phyloP scores from a whole-genome alignment of 2,797 vertebrate genomes.

The Sebastes miniatus region DNA sequence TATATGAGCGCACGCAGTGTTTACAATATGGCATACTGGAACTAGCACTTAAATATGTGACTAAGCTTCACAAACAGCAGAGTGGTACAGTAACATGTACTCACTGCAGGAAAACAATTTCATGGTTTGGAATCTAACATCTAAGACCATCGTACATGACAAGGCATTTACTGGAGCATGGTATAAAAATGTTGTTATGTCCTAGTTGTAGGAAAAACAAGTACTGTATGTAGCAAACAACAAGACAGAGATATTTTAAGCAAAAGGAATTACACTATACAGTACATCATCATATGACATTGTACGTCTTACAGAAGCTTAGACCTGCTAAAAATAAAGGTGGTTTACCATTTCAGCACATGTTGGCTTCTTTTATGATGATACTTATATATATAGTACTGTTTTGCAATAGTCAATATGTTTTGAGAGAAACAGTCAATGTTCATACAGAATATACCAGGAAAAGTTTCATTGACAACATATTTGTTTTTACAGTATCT shows the following conservation, averaged over 20 bases:
- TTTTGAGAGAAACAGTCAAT: background rate
- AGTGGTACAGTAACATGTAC: background rate
- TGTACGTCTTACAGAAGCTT: background rate
- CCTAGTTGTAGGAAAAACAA: background rate
- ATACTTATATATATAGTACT: background rate
- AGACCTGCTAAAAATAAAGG: background rate
- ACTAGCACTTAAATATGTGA: background rate
- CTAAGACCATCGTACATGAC: background rate
- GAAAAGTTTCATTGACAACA: background rate
- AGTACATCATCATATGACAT: background rate
- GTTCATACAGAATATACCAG: background rate
- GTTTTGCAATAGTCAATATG: background rate
- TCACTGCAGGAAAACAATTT: background rate
- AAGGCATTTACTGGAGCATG: background rate
- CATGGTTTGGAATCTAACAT: background rate
- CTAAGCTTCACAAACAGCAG: background rate
- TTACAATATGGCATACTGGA: background rate
- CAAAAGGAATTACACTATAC: background rate
- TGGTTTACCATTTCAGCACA: background rate
- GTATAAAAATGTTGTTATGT: background rate
- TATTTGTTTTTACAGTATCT: background rate
- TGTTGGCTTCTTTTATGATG: background rate
- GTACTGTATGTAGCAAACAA: background rate
- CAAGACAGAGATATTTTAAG: background rate
- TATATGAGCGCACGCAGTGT: background rate